Conservation (phyloP, 2,888 invertebrate genomes). For the Cryptocephalus primarius region DNA sequence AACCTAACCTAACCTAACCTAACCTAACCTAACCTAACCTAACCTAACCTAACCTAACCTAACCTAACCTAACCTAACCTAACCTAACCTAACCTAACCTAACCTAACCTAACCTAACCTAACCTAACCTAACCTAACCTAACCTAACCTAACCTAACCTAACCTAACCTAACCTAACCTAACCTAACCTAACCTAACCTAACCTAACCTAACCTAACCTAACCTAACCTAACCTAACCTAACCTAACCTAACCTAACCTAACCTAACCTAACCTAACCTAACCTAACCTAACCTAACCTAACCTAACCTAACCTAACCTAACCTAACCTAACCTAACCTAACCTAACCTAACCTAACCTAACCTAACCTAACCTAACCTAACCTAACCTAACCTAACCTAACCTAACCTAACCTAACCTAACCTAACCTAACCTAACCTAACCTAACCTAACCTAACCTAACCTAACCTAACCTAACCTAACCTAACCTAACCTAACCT, state of each 20-base stretch:
- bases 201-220: slow-evolving; percentile 14
- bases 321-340: slow-evolving; percentile 14
- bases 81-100: slow-evolving; percentile 12
- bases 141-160: slow-evolving; percentile 14
- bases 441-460: slow-evolving; percentile 11
- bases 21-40: slow-evolving; percentile 13
- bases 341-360: slow-evolving; percentile 14
- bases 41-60: slow-evolving; percentile 15
- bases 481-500: slow-evolving; percentile 1
- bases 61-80: slow-evolving; percentile 14
- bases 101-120: slow-evolving; percentile 13
- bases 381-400: slow-evolving; percentile 14
- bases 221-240: slow-evolving; percentile 13
- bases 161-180: slow-evolving; percentile 13
- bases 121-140: slow-evolving; percentile 14
- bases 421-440: slow-evolving; percentile 13
- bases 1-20: slow-evolving; percentile 10
- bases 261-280: slow-evolving; percentile 10
- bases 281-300: slow-evolving; percentile 12
- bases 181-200: slow-evolving; percentile 13
- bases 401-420: slow-evolving; percentile 14
- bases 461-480: slow-evolving; percentile 4
- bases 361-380: slow-evolving; percentile 13
- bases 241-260: slow-evolving; percentile 15
- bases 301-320: slow-evolving; percentile 14